These are phyloP conservation scores for Cyanistes caeruleus DNA, from an alignment of 2,113 vertebrate genomes.

Conservation along the genomic window DNA sequence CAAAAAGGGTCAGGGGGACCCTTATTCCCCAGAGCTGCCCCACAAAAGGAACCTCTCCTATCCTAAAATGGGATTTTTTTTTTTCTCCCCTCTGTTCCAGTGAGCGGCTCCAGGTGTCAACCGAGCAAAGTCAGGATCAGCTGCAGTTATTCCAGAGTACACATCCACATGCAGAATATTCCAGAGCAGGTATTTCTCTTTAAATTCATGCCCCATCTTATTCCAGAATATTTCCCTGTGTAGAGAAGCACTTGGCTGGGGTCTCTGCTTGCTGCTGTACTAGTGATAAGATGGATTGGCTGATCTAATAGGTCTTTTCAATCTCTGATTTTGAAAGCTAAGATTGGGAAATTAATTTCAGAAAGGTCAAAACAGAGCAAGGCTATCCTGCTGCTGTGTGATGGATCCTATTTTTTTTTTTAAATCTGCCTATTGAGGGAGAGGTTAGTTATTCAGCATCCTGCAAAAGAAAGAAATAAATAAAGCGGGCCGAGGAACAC, in stretches of 20 bases:
- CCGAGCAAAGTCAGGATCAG: background rate
- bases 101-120: background rate
- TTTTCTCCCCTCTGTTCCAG: rapidly evolving
- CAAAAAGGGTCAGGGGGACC: background rate
- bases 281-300: conserved; percentile 45
- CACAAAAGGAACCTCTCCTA: background rate
- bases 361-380: conserved; percentile 63
- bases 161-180: background rate
- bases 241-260: conserved; percentile 53
- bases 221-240: background rate
- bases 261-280: conserved; percentile 26
- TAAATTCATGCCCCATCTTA: conserved; percentile 1
- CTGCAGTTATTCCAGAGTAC: background rate
- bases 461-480: conserved; percentile 26
- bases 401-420: conserved; percentile 61
- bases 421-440: conserved; percentile 38
- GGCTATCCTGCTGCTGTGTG: conserved; percentile 52
- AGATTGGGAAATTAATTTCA: conserved; percentile 63
- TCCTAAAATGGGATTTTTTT: background rate
- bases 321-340: conserved; percentile 57
- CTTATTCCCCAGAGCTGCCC: background rate
- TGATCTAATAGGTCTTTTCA: conserved; percentile 65
- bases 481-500: conserved; percentile 3
- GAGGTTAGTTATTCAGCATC: conserved; percentile 51
- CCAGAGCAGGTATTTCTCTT: conserved; percentile 14